Conservation (phyloP, 2,888 invertebrate genomes). For the Drosophila tripunctata region DNA sequence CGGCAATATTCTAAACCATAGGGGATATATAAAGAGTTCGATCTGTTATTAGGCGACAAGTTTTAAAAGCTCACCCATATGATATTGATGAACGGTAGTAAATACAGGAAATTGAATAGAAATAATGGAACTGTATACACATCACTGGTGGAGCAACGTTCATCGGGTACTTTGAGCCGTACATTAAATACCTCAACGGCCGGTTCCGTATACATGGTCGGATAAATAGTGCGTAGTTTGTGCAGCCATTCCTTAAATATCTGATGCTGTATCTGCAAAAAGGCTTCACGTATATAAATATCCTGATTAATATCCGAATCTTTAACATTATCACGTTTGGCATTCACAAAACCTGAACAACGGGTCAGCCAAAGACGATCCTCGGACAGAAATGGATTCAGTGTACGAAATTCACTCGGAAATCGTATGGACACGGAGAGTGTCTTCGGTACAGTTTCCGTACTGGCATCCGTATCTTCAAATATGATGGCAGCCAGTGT, state of each 20-base stretch:
- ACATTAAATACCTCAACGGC: constrained; percentile 52
- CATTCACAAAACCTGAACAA: constrained; percentile 62
- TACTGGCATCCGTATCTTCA: not conserved
- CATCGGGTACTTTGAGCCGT: constrained; percentile 28
- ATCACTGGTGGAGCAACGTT: constrained; percentile 40
- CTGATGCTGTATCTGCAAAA: constrained; percentile 75
- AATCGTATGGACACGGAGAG: constrained; percentile 66
- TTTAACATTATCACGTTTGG: constrained; percentile 34
- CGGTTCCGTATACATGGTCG: constrained; percentile 19
- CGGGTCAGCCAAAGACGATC: constrained; percentile 76
- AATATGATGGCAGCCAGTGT: constrained; percentile 69
- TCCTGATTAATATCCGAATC: constrained; percentile 49
- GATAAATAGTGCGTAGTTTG: not conserved
- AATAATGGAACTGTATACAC: constrained; percentile 54
- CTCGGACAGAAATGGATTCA: constrained; percentile 47
- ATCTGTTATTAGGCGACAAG: not conserved
- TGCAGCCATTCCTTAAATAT: constrained; percentile 68
- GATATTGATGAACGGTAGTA: constrained; percentile 73
- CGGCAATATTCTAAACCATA: constrained; percentile 54
- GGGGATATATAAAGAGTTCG: not conserved
- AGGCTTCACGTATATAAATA: constrained; percentile 78
- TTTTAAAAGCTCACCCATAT: constrained; percentile 58
- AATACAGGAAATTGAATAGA: constrained; percentile 68
- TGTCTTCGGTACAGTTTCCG: constrained; percentile 19
- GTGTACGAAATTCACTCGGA: constrained; percentile 74